Base-by-base conservation (phyloP, 2,113 vertebrate genomes). In the Channa argus region DNA sequence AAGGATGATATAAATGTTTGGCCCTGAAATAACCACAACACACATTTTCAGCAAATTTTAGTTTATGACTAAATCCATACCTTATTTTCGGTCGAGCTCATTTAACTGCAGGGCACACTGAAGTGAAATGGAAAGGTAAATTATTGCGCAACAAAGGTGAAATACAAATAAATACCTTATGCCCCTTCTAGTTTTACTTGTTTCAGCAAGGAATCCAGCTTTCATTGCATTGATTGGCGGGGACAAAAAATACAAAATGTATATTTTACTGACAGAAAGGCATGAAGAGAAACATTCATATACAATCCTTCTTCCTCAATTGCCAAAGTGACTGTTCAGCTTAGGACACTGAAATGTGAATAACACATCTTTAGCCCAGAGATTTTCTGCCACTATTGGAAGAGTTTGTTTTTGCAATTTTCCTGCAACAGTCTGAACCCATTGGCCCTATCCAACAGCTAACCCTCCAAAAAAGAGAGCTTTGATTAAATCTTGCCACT, bases 1-100 rank as follows among this genome's bases (percentile, higher is more conserved):
- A 38, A 53, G 12, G n/a, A n/a, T 14, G 53, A 1, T 24, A 24
- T 24, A 24, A 15, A 56, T 60, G 44, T 49, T 12, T 37, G 46
- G 36, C 39, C 4, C 15, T 63, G 43, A 63, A 67, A 47, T 37
- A 70, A 46, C 8, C 51, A 12, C 63, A 63, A 44, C 8, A 41
- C n/a, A 38, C 15, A 6, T 63, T 41, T 72, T 14, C 65, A 59
- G 59, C 43, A 45, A 45, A 67, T 72, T 63, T 46, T 37, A 58
- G 5, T 62, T 15, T 46, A 51, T 50, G 41, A 51, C 44, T 44
- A 44, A 51, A 72, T 71, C 67, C 6, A 15, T 62, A 56, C 24
- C 5, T 54, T 10, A 38, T 5, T 59, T 44, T 63, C 53, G 60
- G 52, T 24, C 39, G 46, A 1, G 44, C 13, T 37, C n/a, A 34